Evolutionary conservation across 2,888 invertebrate species (phyloP), one percentile per base, ranked within the genome.

Genomic region (Nomada lathburiana): DNA sequence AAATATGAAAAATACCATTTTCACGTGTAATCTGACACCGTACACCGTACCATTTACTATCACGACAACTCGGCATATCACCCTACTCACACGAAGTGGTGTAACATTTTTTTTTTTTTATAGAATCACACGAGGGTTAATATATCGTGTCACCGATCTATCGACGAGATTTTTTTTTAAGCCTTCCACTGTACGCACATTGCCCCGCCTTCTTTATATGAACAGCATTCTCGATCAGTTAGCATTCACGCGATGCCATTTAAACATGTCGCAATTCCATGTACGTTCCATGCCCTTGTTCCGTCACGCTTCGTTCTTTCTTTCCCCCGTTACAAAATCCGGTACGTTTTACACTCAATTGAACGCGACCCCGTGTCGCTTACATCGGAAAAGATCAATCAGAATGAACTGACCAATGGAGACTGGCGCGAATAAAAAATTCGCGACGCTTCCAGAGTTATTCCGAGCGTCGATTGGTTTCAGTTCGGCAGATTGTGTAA

Each of bases 381-480:
- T 63, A 71, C 62, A 36, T 36, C 36, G 36, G 70, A 26, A 53
- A 16, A 68, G 47, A 72, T 55, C 62, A 63, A n/a, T 47, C 13
- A 3, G 47, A 16, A 55, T 65, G 44, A 62, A 78, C 73, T 77
- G 72, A 75, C 60, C 7, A 36, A 7, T 36, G 36, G 29, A 18
- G 13, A 9, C 7, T 55, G 13, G 53, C 52, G 16, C 68, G 57
- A 77, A 65, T n/a, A 64, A 36, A 76, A 60, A 67, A 59, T 53
- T 70, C 62, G 57, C 63, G 36, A 64, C 26, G 47, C 63, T 71
- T 80, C 71, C 62, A 64, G 42, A 74, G 60, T 20, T 44, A 67
- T 50, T 47, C 69, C n/a, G 71, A 55, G 55, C 50, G n/a, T 75
- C 59, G 75, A 84, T 84, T 79, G 68, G 26, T 62, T 80, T 81